Base-by-base conservation (phyloP, 2,797 vertebrate genomes). In the Melanogrammus aeglefinus region DNA sequence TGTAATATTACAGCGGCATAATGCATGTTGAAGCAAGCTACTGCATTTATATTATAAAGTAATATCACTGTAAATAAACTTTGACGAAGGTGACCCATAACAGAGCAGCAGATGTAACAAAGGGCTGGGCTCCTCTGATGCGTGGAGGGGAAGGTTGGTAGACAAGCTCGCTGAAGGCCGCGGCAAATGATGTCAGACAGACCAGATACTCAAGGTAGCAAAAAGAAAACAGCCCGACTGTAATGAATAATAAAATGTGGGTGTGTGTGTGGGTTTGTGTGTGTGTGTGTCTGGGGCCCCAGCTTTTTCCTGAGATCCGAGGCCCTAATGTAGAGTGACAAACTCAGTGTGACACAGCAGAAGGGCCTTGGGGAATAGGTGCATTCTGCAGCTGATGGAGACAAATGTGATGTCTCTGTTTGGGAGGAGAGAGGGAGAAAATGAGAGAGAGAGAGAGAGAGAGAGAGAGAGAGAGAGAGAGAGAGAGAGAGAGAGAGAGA, bases 241-340 rank as follows among this genome's bases (percentile, higher is more conserved):
- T 79, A 86, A 91, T 88, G 82, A 86, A 87, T 87, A 88, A 87
- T 86, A 89, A 81, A 86, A 85, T 78, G 82, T 72, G 76, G 24
- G 47, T 57, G 47, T 57, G 47, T 57, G 47, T 57, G n/a, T n/a
- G n/a, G n/a, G n/a, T n/a, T n/a, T 57, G 57, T n/a, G 57, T 63
- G 21, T 24, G 57, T 63, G 57, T 63, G 57, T 63, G 1, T 63
- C 10, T 63, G 57, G 18, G 78, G 79, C 79, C 81, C 63, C 41
- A n/a, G 76, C 85, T 78, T 76, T 79, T 80, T 84, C 87, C 84
- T 79, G 27, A 78, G 85, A 85, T 89, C 83, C 84, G 83, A 84
- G 81, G 80, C 73, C 80, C 57, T 91, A 90, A 91, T 87, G 85
- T 84, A 89, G 87, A 90, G 81, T 85, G 89, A 92, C 90, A 87